Evolutionary conservation across 2,888 invertebrate genomes (phyloP), one percentile per base, ranked within the genome.

Genomic region (Lasioglossum calceatum): DNA sequence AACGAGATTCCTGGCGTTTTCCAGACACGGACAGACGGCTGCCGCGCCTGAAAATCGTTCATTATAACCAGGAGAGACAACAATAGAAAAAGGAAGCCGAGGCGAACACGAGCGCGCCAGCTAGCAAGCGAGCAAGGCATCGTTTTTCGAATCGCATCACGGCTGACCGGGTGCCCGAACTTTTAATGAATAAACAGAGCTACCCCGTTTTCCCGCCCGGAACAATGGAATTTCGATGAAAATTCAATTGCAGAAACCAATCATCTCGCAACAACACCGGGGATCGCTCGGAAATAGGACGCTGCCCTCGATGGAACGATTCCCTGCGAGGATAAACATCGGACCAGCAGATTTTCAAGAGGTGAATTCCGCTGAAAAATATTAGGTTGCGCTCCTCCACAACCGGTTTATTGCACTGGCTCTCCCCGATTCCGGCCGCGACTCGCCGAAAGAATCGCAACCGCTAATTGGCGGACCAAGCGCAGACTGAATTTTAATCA

Each of bases 111-210:
- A 54, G 19, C 50, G 50, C 50, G 50, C 19, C 2, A 19, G 50
- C 50, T 7, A 50, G 54, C n/a, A 54, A 10, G 10, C n/a, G 8
- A 12, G 19, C n/a, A 36, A 23, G 10, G 23, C n/a, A 42, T 50
- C 73, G 39, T 27, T 72, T 79, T 61, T 50, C 42, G 61, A 61
- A 79, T 64, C 50, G 72, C 61, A 50, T 54, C 74, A n/a, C 10
- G 36, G 64, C 47, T 58, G 39, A 79, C 73, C 23, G 44, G 50
- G n/a, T 61, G 64, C 50, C 44, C 64, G n/a, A 82, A 73, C 64
- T 82, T 36, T 79, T 80, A 82, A 80, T 72, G 82, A 80, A 82
- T 80, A 80, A 82, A 82, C 64, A 73, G 42, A 80, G 16, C 47
- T 16, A 23, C 23, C 16, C 10, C 8, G 4, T 10, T 42, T 27